A percentile compares a stretch with the other conserved stretches of the same genome.
phyloP scores from a whole-genome alignment of 2,888 invertebrate genomes.

The Auanema freiburgensis region DNA sequence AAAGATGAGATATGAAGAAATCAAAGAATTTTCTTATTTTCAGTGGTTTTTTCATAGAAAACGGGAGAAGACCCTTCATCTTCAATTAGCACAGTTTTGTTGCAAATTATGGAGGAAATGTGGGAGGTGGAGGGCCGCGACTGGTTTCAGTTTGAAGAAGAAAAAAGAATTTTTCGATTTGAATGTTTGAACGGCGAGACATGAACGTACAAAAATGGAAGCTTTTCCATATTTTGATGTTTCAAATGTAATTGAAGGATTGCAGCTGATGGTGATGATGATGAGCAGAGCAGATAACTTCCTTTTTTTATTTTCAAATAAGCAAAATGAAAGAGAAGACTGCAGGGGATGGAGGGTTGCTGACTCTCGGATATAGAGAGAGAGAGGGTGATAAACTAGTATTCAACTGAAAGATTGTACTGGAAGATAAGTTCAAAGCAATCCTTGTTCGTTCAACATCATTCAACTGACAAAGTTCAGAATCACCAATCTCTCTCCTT shows the following conservation, averaged over 20 bases:
- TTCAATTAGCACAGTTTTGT: background rate
- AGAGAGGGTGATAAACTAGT: constrained; percentile 11
- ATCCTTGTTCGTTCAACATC: background rate
- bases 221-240: background rate
- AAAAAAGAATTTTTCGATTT: too few relatives aligned
- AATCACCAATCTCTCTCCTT: too few relatives aligned
- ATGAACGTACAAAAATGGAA: background rate
- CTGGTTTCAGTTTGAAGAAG: too few relatives aligned
- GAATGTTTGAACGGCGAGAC: too few relatives aligned
- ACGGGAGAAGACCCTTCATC: background rate
- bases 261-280: too few relatives aligned
- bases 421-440: background rate
- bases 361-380: constrained; percentile 11
- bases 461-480: too few relatives aligned
- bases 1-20: background rate
- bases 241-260: constrained; percentile 4
- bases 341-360: background rate
- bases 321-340: constrained; percentile 2
- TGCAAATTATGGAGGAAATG: background rate
- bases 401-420: background rate
- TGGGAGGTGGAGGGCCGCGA: too few relatives aligned
- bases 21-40: constrained; percentile 4
- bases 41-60: background rate
- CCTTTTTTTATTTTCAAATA: too few relatives aligned
- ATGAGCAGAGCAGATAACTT: too few relatives aligned